These are phyloP conservation scores for Hoplodrina ambigua DNA, from an alignment of 2,888 invertebrate genomes.

Conservation along the genomic window DNA sequence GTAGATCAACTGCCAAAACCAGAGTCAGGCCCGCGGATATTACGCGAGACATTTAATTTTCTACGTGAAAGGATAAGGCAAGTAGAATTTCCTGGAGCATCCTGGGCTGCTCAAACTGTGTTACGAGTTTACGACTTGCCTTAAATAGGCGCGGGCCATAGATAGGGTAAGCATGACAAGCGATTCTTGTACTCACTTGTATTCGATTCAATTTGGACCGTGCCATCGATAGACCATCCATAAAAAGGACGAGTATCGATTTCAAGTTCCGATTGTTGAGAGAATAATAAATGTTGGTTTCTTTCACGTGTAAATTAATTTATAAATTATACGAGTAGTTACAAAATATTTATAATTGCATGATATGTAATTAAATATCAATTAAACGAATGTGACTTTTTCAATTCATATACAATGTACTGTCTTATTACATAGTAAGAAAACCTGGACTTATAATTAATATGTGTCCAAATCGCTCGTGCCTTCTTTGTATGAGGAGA, in stretches of 20 bases:
- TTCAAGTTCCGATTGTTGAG: constrained; percentile 43
- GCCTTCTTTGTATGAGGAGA: too few relatives aligned
- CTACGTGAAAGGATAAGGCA: constrained; percentile 90
- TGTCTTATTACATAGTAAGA: too few relatives aligned
- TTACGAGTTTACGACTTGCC: constrained; percentile 79
- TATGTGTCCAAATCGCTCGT: too few relatives aligned
- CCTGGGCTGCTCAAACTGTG: constrained; percentile 82
- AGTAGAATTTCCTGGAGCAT: constrained; percentile 83
- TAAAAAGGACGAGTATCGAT: constrained; percentile 52
- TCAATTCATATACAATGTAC: too few relatives aligned
- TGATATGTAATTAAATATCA: too few relatives aligned
- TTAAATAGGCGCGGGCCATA: constrained; percentile 73
- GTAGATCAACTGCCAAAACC: constrained; percentile 88
- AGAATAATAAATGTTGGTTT: constrained; percentile 19
- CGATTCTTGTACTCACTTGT: constrained; percentile 60
- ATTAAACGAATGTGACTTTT: too few relatives aligned
- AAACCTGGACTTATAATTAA: too few relatives aligned
- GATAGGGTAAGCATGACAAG: constrained; percentile 66
- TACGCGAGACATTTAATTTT: constrained; percentile 90
- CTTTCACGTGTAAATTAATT: constrained; percentile 13
- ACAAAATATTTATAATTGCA: too few relatives aligned
- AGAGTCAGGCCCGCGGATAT: constrained; percentile 84
- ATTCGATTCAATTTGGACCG: constrained; percentile 55
- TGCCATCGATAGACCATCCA: constrained; percentile 43
- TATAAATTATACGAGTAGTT: neutral